Percentiles rank a stretch among this genome's conserved stretches.
Conservation (phyloP, 2,888 invertebrate species). For the Cataglyphis cursor region DNA sequence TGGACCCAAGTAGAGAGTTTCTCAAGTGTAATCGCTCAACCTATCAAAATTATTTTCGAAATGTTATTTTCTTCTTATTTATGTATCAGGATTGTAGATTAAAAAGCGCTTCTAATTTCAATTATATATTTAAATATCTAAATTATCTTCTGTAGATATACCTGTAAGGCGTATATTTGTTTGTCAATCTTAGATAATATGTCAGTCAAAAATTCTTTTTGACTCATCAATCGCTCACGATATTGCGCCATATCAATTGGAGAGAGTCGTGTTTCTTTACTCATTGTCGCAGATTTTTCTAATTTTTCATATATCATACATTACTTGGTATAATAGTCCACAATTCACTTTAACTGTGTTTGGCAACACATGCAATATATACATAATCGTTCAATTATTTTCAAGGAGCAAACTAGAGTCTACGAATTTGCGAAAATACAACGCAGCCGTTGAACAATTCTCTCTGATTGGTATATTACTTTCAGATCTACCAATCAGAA, state of each 20-base stretch:
- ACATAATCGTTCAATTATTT: neutral
- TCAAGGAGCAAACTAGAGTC: neutral
- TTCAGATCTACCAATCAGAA: neutral
- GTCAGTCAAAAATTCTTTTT: conserved; percentile 78
- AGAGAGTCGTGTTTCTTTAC: conserved; percentile 17
- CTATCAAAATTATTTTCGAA: conserved; percentile 67
- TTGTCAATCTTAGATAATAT: conserved; percentile 79
- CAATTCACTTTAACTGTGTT: neutral
- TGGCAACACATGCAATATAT: neutral
- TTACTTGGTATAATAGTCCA: neutral
- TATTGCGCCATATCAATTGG: neutral
- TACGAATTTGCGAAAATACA: neutral
- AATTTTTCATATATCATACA: neutral
- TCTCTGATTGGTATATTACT: neutral
- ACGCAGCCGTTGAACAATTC: neutral
- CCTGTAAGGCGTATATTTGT: conserved; percentile 82
- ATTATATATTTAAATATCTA: neutral
- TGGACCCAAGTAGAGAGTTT: conserved; percentile 62
- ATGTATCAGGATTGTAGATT: neutral
- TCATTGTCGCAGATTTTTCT: conserved; percentile 20
- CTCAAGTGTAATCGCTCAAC: conserved; percentile 83
- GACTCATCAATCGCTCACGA: conserved; percentile 71
- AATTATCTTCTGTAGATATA: conserved; percentile 54
- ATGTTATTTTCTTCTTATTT: neutral
- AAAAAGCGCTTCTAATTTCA: conserved; percentile 9